Base-by-base conservation (phyloP, 2,797 vertebrate genomes). In the Taenioides sp. region DNA sequence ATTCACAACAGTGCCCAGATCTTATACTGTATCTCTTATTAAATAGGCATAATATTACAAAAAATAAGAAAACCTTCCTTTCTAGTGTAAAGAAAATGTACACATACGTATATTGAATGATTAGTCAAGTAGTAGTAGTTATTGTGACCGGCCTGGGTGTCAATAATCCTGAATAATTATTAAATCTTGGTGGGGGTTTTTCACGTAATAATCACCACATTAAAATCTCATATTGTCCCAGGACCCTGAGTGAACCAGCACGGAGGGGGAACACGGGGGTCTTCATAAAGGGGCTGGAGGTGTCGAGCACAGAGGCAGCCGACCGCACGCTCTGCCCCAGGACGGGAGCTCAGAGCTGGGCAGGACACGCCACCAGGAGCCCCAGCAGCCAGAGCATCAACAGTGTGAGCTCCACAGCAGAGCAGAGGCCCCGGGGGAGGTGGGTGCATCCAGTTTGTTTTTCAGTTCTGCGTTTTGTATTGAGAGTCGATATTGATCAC, bases 221-320 rank as follows among this genome's bases (percentile, higher is more conserved):
- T 47, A 16, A 47, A 47, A 16, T 47, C 43, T 17, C 14, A 17
- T 17, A 6, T 54, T 18, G 22, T 18, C 23, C 25, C 65, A 87
- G 94, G 12, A 82, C 92, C 0, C 85, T 92, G 69, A 93, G 92
- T 0, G 94, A 95, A 66, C 92, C 95, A 0, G 86, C 81, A 4
- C 87, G 86, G 6, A 86, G 92, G 0, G 95, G 95, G 52, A 95
- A 95, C 93, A 96, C 90, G 0, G 94, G 93, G 0, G 94, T 96
- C 50, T 93, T 93, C 68, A 95, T 96, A 76, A 94, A 92, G 69
- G 96, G 95, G 5, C 91, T 97, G 84, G 95, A 96, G 90, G 93
- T 96, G 78, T 95, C 95, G 91, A 95, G 94, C 91, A 91, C 92
- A 0, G 94, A 93, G 83, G 90, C 94, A 0, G 87, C 85, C 0